phyloP scores from a whole-genome alignment of 2,113 vertebrate genomes.

The Talpa occidentalis region DNA sequence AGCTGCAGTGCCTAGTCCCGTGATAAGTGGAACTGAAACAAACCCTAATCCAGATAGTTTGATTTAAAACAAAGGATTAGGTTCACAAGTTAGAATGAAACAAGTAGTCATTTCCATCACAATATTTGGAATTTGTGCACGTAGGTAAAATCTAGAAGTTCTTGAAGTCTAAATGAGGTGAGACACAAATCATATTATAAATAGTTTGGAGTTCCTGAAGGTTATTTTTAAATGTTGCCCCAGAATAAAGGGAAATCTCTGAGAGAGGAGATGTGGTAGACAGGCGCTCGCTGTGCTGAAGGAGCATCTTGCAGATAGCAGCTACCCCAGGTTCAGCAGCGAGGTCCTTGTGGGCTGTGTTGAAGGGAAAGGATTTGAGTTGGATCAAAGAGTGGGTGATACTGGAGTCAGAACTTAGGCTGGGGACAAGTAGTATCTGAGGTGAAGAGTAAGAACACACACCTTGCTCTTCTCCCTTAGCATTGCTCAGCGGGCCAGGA shows the following conservation, averaged over 20 bases:
- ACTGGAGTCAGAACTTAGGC: neutral
- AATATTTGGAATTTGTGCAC: neutral
- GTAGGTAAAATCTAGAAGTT: neutral
- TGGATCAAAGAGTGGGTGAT: neutral
- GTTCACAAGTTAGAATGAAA: neutral
- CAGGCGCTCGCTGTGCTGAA: neutral
- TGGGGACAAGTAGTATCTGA: neutral
- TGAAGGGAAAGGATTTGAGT: neutral
- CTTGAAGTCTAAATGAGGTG: neutral
- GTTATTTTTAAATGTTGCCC: neutral
- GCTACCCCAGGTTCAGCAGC: neutral
- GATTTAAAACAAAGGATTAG: slow-evolving; percentile 14
- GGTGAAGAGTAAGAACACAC: neutral
- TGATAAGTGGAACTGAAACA: neutral
- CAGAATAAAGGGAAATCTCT: neutral
- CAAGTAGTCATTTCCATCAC: neutral
- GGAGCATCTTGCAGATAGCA: neutral
- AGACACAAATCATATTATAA: neutral
- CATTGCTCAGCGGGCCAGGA: neutral
- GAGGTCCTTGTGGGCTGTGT: neutral
- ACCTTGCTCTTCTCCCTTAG: neutral
- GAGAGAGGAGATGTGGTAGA: neutral
- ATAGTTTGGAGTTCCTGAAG: neutral
- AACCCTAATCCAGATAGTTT: neutral
- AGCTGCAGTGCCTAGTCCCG: neutral